phyloP scores from a whole-genome alignment of 1,140 invertebrate genomes.

The Cylas formicarius region DNA sequence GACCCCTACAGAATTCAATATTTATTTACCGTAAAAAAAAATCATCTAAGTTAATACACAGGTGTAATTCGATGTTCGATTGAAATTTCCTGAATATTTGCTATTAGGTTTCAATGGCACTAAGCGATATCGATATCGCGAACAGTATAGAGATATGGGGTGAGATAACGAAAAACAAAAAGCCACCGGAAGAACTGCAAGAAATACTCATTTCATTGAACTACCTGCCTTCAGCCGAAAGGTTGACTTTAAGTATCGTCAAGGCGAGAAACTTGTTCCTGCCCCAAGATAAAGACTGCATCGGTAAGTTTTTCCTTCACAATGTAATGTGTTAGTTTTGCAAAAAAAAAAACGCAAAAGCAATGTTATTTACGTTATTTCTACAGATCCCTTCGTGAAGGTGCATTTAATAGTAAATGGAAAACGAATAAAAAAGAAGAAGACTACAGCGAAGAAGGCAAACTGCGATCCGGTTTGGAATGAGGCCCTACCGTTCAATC shows the following conservation, averaged over 20 bases:
- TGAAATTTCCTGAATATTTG: too few species aligned
- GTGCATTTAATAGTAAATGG: slow-evolving; percentile 81
- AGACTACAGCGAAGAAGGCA: slow-evolving; percentile 81
- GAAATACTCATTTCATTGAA: slow-evolving; percentile 76
- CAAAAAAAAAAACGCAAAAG: background rate
- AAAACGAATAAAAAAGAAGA: slow-evolving; percentile 79
- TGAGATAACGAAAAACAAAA: slow-evolving; percentile 65
- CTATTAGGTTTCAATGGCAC: slow-evolving; percentile 49
- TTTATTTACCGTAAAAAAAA: too few species aligned
- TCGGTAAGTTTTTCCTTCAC: slow-evolving; percentile 44
- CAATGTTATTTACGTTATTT: slow-evolving; percentile 31
- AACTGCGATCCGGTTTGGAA: slow-evolving; percentile 91
- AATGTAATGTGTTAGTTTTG: slow-evolving; percentile 1
- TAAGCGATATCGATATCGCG: slow-evolving; percentile 61
- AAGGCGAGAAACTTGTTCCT: slow-evolving; percentile 76
- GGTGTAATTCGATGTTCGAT: too few species aligned
- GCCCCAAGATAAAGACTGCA: slow-evolving; percentile 55
- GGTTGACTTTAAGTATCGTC: slow-evolving; percentile 73
- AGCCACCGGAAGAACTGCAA: slow-evolving; percentile 70
- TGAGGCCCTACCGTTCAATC: slow-evolving; percentile 85
- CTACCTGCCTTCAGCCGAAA: slow-evolving; percentile 78
- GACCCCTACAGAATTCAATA: too few species aligned
- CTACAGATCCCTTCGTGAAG: slow-evolving; percentile 86
- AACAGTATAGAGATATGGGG: slow-evolving; percentile 71
- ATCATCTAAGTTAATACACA: too few species aligned